Base-by-base conservation (phyloP, 1,140 invertebrate species). In the Aphelenchoides fujianensis region DNA sequence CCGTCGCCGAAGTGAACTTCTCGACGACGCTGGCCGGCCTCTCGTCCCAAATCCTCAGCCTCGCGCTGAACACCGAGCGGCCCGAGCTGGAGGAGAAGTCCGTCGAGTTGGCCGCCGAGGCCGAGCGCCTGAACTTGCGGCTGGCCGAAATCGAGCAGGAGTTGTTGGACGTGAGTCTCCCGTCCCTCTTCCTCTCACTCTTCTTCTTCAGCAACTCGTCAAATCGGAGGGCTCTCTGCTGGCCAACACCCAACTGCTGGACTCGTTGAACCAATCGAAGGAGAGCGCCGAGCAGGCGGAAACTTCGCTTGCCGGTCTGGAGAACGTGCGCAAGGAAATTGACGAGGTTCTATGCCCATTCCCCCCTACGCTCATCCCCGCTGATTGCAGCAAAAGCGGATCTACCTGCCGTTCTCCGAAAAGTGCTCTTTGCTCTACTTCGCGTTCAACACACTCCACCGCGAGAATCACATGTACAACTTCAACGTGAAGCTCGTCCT, bases 191-290 rank as follows among this genome's bases (percentile, higher is more conserved):
- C 32, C 69, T 37, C 23, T 23, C 30, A 12, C 3, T 36, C 36
- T 0, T n/a, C n/a, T n/a, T n/a, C 72, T 72, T 55, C 73, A 88
- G 84, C 86, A 93, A 80, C 85, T 97, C 16, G 92, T 90, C 1
- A 89, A 87, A 79, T 89, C 92, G 0, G 88, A 90, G 80, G 91
- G 91, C 53, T 92, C 95, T 85, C 93, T 97, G 54, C 86, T 97
- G 2, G 90, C 95, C 84, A 94, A 97, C 85, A 90, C 89, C 85
- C 90, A 91, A 72, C 86, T 98, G 0, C 85, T 98, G n/a, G 89
- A 88, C 31, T 96, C 93, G 0, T 86, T 99, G 54, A 93, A 97
- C 79, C 89, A 92, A 77, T 93, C 93, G 0, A 97, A 98, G 83
- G 89, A 89, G 9, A 96, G 92, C 72, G 91, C 92, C 55, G 89